Base-by-base conservation (phyloP, 2,113 vertebrate genomes). In the Apteryx owenii region DNA sequence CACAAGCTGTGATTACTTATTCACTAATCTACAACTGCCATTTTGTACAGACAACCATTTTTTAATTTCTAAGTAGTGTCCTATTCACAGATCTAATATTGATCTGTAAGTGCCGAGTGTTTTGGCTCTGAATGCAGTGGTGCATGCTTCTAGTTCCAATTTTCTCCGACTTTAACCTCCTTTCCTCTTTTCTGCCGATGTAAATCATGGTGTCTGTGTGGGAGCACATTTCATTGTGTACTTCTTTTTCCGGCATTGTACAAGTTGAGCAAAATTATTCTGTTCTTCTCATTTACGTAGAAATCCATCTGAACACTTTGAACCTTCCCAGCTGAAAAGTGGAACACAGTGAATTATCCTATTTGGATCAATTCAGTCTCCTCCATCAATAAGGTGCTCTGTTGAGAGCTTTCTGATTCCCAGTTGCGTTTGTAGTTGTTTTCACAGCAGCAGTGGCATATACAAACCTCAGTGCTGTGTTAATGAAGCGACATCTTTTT, bases 201-300 rank as follows among this genome's bases (percentile, higher is more conserved):
- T 13, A 93, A 60, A 25, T 68, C 50, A 10, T 2, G 0, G 2
- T 61, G n/a, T 17, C n/a, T 65, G 19, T 5, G 0, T 10, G 31
- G 72, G 38, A 87, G 28, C 48, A 56, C 1, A 3, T 76, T 91
- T 54, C 5, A 1, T 73, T 79, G 61, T 48, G 75, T 54, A 7
- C 62, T 60, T 91, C 56, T 28, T 61, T 23, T 88, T 68, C 29
- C 26, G 69, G n/a, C 58, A 28, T 62, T 77, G 38, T 46, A 56
- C 51, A 82, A 61, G 29, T 1, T 73, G 66, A 94, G 17, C 50
- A 83, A 72, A 77, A 23, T 56, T 72, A 56, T 23, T 81, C 13
- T 11, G 82, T 40, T 66, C 33, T 26, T 42, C 58, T 6, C 40
- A 61, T 61, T 72, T 29, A 42, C 4, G 64, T 29, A 65, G 42